Base-by-base conservation (phyloP, 2,797 vertebrate species). In the Brotula barbata region DNA sequence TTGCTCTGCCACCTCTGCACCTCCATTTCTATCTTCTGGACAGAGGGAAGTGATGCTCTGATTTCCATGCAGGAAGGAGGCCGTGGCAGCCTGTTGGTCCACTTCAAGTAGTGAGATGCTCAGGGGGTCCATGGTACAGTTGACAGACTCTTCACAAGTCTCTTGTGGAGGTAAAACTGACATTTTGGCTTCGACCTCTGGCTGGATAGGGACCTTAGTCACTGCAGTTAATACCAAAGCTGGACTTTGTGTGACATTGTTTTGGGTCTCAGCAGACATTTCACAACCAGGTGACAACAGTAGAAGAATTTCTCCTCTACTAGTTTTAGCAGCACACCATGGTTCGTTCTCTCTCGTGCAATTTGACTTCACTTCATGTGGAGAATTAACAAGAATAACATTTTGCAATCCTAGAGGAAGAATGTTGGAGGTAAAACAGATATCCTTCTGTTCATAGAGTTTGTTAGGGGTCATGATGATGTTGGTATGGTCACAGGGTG, bases 51-150 rank as follows among this genome's bases (percentile, higher is more conserved):
- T 16, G 22, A 50, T 58, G 40, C 2, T 53, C 1, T 64, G 46
- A 42, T 74, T 42, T 20, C 56, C 51, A 49, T 41, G 66, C 22
- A 86, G 59, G 49, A 78, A 73, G 0, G 75, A 80, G 17, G 51
- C 43, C 34, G 71, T 50, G 19, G 67, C 57, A 0, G 48, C 41
- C 39, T 41, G 23, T 10, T 68, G 71, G 21, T 87, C 59, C 0
- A 67, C 78, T 39, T 87, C 69, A 36, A 92, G 81, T 67, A 89
- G 54, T 5, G 91, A 88, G 7, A 86, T 20, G 0, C 69, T 82
- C 31, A 91, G 80, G 17, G 93, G 89, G 15, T 85, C 69, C 77
- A 72, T 83, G 12, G 73, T 40, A 34, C 58, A 48, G 0, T 85
- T 83, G 1, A 62, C 36, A 40, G 37, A 66, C 53, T 77, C 68